Base-by-base conservation (phyloP, 2,797 vertebrate genomes). In the Ptychobarbus kaznakovi region DNA sequence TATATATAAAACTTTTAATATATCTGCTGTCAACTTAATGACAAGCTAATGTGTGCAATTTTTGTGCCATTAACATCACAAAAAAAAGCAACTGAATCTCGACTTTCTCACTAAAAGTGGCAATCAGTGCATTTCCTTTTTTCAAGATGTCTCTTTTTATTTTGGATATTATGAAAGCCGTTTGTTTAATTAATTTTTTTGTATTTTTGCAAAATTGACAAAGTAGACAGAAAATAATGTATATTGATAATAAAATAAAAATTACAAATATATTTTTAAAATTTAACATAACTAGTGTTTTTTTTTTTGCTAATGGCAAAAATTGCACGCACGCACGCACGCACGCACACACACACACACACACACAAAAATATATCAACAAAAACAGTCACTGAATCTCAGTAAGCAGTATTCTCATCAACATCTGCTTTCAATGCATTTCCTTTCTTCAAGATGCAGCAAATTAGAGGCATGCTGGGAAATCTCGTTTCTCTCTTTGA, bases 401-500 rank as follows among this genome's bases (percentile, higher is more conserved):
- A 69, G 38, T 70, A 82, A 82, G 32, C 13, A 22, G 42, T 44
- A 61, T 74, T 74, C 80, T 81, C 66, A 58, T 78, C 40, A 78
- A 42, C 40, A 46, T 49, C 16, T 16, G 49, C 38, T 40, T 72
- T 80, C 68, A 61, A 56, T 42, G 49, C 16, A 77, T 78, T 84
- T 84, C 11, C 22, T 28, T 35, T 70, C 7, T 58, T 77, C 35
- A n/a, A 78, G 49, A 78, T 46, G 38, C 13, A 35, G 28, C 51
- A 72, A 84, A 72, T 79, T 72, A 70, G n/a, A 35, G n/a, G 20
- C 83, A 69, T 69, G 46, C n/a, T 0, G 5, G n/a, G 46, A 77
- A 77, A 77, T 78, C 73, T 69, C 8, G 12, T 40, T 76, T 40
- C 56, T 61, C 10, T 61, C 38, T 72, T 79, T 84, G 63, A 83